Evolutionary conservation across 2,113 vertebrate genomes (phyloP), one percentile per base, ranked within the genome.

Genomic region (Aptenodytes patagonicus): DNA sequence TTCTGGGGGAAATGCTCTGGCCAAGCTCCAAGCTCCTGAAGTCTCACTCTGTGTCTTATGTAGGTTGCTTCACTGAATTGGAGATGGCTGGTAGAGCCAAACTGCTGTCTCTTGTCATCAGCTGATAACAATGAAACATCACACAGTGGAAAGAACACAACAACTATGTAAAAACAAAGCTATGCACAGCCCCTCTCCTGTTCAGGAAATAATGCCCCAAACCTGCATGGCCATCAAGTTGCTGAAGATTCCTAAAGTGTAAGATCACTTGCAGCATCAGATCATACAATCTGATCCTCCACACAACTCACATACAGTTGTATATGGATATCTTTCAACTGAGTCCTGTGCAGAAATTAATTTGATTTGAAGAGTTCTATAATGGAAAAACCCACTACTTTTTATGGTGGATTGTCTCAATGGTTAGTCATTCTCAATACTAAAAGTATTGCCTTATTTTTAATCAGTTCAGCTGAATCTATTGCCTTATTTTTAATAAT

Each of bases 291-390:
- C 4, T 29, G 25, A 31, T 22, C 16, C 12, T 71, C 40, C 17
- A 6, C 1, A 22, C 2, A 34, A 57, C 5, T 55, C 13, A 5
- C 7, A 49, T 19, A 17, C 2, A 13, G 2, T 12, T 70, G 5
- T 7, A 7, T 20, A n/a, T 4, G 19, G 32, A 28, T 70, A 49
- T 55, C 69, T 85, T 40, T 80, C 32, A 65, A 1, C 6, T 25
- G 24, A 14, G 4, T 38, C 16, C 7, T 31, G 10, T 54, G 10
- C 2, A 76, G 40, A 92, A 65, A 24, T 36, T 0, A 51, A 51
- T 78, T 40, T 46, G 3, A 38, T 60, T 57, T 28, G 4, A 60
- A 71, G 14, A 69, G 2, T 44, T 51, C 7, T 38, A 1, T 25
- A 20, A 51, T 29, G 5, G 21, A 80, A 76, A 49, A 71, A 1